Conservation (phyloP, 2,797 vertebrate genomes). For the Bradypus variegatus region DNA sequence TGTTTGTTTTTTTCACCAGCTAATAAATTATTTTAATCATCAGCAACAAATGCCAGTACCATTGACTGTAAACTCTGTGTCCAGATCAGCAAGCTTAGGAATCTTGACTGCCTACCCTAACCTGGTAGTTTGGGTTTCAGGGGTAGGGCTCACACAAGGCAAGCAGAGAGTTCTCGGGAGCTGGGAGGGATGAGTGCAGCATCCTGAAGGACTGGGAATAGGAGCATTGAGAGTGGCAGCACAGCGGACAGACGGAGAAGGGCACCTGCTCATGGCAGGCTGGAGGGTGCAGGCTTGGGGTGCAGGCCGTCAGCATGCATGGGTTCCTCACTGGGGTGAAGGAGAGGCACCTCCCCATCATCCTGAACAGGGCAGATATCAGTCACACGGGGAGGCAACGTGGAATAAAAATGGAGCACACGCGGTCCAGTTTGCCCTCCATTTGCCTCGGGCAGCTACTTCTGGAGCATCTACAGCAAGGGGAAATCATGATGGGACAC, state of each 20-base stretch:
- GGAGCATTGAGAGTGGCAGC: constrained; percentile 40
- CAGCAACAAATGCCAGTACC: constrained; percentile 80
- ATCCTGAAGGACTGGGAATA: constrained; percentile 72
- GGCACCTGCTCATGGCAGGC: constrained; percentile 65
- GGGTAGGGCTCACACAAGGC: constrained; percentile 75
- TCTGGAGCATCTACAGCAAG: too few species aligned
- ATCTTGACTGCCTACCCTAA: constrained; percentile 28
- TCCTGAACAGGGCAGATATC: too few species aligned
- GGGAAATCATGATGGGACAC: too few species aligned
- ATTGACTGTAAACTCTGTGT: constrained; percentile 69
- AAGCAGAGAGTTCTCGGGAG: constrained; percentile 63
- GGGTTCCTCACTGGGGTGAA: constrained; percentile 79
- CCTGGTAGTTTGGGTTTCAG: constrained; percentile 64
- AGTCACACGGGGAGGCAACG: too few species aligned
- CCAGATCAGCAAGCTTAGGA: constrained; percentile 73
- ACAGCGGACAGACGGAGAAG: constrained; percentile 61
- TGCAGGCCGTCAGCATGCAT: constrained; percentile 56
- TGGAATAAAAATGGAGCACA: too few species aligned
- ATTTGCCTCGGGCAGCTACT: too few species aligned
- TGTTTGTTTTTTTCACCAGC: constrained; percentile 14
- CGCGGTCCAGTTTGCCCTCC: too few species aligned
- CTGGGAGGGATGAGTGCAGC: constrained; percentile 72
- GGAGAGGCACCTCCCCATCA: constrained; percentile 73
- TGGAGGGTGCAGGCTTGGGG: constrained; percentile 67
- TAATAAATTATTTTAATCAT: constrained; percentile 76